A percentile compares a stretch with the other conserved stretches of the same genome.
phyloP scores from a whole-genome alignment of 2,113 vertebrate species.

The Microcebus murinus region DNA sequence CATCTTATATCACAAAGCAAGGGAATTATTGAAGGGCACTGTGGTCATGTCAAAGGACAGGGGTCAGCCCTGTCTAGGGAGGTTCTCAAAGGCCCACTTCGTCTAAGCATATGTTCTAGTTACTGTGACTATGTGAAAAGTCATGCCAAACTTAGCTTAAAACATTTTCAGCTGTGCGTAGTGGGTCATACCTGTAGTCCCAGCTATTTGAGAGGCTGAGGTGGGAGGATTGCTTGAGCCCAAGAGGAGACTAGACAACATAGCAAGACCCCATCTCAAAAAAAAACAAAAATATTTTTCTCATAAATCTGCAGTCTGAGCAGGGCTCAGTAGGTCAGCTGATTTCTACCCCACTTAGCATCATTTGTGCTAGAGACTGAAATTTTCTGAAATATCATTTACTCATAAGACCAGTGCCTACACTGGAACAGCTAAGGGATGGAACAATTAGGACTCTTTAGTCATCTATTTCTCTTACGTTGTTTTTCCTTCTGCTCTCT shows the following conservation, averaged over 20 bases:
- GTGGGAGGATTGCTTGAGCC: too few species aligned
- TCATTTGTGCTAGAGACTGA: background rate
- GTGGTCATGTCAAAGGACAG: background rate
- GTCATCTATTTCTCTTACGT: background rate
- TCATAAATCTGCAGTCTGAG: background rate
- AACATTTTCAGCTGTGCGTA: background rate
- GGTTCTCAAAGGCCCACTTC: background rate
- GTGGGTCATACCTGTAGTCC: too few species aligned
- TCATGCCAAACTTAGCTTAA: background rate
- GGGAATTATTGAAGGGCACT: background rate
- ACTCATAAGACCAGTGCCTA: background rate
- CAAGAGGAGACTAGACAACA: too few species aligned
- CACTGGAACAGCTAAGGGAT: background rate
- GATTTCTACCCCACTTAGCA: background rate
- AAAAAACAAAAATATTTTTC: background rate
- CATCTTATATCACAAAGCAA: background rate
- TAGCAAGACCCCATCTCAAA: too few species aligned
- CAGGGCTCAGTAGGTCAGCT: background rate
- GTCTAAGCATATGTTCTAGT: background rate
- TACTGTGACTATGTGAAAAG: background rate
- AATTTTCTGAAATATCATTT: background rate
- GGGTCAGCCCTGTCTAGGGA: background rate
- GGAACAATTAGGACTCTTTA: background rate
- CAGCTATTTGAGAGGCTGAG: too few species aligned
- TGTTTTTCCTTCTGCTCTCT: background rate